Conservation (phyloP, 2,113 vertebrate species). For the Eonycteris spelaea region DNA sequence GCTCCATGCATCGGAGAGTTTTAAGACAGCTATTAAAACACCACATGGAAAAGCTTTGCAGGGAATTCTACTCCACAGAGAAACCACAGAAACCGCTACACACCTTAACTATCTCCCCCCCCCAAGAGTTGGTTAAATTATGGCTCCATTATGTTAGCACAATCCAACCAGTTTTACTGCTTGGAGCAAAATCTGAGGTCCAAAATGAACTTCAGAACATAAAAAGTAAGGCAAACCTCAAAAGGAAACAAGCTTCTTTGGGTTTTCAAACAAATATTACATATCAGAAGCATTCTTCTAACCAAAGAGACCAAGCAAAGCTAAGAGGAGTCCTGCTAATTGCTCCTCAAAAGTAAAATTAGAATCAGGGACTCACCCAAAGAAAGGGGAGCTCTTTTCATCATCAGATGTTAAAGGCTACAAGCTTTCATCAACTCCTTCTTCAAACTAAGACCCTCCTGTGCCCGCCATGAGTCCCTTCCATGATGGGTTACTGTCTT, state of each 20-base stretch:
- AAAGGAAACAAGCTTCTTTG: slow-evolving; percentile 70
- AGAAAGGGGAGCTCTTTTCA: slow-evolving; percentile 70
- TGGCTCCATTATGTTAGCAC: slow-evolving; percentile 61
- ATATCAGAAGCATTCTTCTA: slow-evolving; percentile 77
- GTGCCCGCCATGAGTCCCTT: neutral
- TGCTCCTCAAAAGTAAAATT: slow-evolving; percentile 66
- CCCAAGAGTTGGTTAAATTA: slow-evolving; percentile 75
- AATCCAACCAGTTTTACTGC: slow-evolving; percentile 74
- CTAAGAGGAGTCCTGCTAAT: slow-evolving; percentile 67
- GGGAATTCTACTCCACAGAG: slow-evolving; percentile 75
- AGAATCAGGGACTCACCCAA: slow-evolving; percentile 60
- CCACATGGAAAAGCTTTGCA: slow-evolving; percentile 80
- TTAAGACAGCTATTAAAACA: slow-evolving; percentile 78
- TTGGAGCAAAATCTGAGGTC: slow-evolving; percentile 78
- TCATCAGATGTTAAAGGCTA: slow-evolving; percentile 68
- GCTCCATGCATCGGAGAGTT: slow-evolving; percentile 73
- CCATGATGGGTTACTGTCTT: neutral
- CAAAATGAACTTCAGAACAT: slow-evolving; percentile 77
- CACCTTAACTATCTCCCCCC: slow-evolving; percentile 75
- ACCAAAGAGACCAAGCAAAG: slow-evolving; percentile 43
- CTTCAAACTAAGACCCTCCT: neutral
- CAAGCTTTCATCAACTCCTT: slow-evolving; percentile 62
- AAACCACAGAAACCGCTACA: slow-evolving; percentile 77
- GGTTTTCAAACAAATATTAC: slow-evolving; percentile 76
- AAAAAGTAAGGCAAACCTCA: slow-evolving; percentile 73